These are phyloP conservation scores for Anticlea derivata DNA, from an alignment of 2,888 invertebrate genomes.

Conservation along the genomic window DNA sequence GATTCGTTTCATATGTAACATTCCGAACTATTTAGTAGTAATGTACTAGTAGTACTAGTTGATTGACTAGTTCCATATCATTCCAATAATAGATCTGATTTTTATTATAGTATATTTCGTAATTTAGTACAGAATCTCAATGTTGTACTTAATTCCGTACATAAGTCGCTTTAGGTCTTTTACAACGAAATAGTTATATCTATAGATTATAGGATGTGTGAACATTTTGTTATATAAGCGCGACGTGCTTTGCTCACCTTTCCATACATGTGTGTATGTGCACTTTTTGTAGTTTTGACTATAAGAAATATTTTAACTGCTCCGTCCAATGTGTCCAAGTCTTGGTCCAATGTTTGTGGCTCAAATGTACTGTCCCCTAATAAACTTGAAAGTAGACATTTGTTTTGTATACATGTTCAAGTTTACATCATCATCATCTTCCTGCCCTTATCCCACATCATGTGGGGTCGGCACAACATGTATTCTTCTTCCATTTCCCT, in stretches of 20 bases:
- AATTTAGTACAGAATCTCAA: not conserved
- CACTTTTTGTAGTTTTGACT: conserved; percentile 1
- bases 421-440: too few relatives aligned
- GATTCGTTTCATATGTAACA: conserved; percentile 31
- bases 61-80: conserved; percentile 8
- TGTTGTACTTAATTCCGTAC: too few relatives aligned
- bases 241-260: not conserved
- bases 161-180: too few relatives aligned
- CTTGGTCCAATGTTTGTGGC: conserved; percentile 25
- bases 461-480: too few relatives aligned
- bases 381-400: too few relatives aligned
- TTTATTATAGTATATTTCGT: not conserved
- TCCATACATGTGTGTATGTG: not conserved
- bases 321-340: too few relatives aligned
- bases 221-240: not conserved
- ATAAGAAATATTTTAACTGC: conserved; percentile 5
- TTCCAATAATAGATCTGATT: conserved; percentile 18
- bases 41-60: too few relatives aligned
- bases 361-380: too few relatives aligned
- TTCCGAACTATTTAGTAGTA: conserved; percentile 28
- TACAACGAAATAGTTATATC: conserved; percentile 4
- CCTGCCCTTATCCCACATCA: too few relatives aligned
- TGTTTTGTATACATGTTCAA: too few relatives aligned
- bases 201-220: conserved; percentile 2
- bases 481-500: too few relatives aligned